These are phyloP conservation scores for Brassicogethes aeneus DNA, from an alignment of 2,888 invertebrate genomes.

Conservation along the genomic window DNA sequence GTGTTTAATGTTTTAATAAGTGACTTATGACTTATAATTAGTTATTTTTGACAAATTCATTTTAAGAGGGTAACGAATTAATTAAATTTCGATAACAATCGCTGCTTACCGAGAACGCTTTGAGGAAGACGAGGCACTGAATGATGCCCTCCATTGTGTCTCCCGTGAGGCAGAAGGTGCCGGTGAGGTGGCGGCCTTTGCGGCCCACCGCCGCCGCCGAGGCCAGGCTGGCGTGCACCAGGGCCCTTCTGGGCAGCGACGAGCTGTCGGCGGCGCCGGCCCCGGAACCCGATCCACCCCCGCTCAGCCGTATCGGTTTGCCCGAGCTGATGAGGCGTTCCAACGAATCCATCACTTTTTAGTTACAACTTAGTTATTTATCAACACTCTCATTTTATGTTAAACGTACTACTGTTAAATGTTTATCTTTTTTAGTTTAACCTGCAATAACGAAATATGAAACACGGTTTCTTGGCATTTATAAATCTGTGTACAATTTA, in stretches of 20 bases:
- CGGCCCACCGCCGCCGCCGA: slow-evolving; percentile 62
- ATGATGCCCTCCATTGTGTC: slow-evolving; percentile 92
- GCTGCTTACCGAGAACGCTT: slow-evolving; percentile 81
- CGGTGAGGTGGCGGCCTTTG: slow-evolving; percentile 74
- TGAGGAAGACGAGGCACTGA: slow-evolving; percentile 85
- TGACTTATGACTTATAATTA: too few species aligned
- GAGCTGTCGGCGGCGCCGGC: slow-evolving; percentile 43
- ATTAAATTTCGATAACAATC: too few species aligned
- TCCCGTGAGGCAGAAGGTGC: slow-evolving; percentile 81
- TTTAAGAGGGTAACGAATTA: too few species aligned
- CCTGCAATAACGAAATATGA: too few species aligned
- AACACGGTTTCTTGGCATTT: too few species aligned
- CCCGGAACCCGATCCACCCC: slow-evolving; percentile 37
- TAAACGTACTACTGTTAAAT: too few species aligned
- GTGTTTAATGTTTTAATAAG: too few species aligned
- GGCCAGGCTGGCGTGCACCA: slow-evolving; percentile 69
- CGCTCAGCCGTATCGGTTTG: slow-evolving; percentile 48
- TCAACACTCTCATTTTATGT: too few species aligned
- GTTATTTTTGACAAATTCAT: too few species aligned
- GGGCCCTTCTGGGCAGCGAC: slow-evolving; percentile 54
- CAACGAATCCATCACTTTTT: slow-evolving; percentile 63
- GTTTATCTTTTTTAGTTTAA: too few species aligned
- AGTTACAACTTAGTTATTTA: slow-evolving; percentile 12
- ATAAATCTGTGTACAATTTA: too few species aligned
- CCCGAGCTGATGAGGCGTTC: slow-evolving; percentile 69